Base-by-base conservation (phyloP, 2,888 invertebrate species). In the Thera obeliscata region DNA sequence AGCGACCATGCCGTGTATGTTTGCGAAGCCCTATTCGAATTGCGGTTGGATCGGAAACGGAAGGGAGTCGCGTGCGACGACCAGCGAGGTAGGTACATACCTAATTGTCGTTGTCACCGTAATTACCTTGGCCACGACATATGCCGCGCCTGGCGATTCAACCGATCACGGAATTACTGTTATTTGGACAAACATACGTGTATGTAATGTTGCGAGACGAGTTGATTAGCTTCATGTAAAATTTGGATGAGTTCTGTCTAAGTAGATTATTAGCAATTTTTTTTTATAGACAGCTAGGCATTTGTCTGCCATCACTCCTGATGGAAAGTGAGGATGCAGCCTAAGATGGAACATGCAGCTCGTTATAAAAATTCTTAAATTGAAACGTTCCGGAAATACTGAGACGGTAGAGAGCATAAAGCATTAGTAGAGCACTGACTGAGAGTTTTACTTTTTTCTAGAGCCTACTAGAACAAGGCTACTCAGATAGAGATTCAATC, bases 31-130 rank as follows among this genome's bases (percentile, higher is more conserved):
- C 71, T 78, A 73, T 69, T 68, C 85, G 84, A 88, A 72, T 88
- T 78, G 83, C 76, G 83, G 80, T 82, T 82, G 81, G 83, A 85
- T 87, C 87, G 91, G 89, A 90, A 90, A 83, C 92, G 91, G 90
- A 90, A 90, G 85, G 81, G 85, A 84, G 83, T 87, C 88, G 90
- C 90, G 91, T 89, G 89, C 87, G 67, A 62, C 75, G 56, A 43
- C 56, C 56, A 73, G 69, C 72, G 71, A 12, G 46, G 48, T 57
- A 69, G 73, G 65, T 67, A 69, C 66, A 75, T 88, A 58, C 61
- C 58, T 69, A 90, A 91, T 91, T 85, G 88, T 79, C 85, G 84
- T 85, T 89, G 91, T 89, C 89, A 87, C 85, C 79, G 77, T 82
- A 85, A 85, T 86, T 84, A 81, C 82, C 69, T 56, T 61, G 50